Conservation (phyloP, 2,797 vertebrate species). For the Coregonus ussuriensis region DNA sequence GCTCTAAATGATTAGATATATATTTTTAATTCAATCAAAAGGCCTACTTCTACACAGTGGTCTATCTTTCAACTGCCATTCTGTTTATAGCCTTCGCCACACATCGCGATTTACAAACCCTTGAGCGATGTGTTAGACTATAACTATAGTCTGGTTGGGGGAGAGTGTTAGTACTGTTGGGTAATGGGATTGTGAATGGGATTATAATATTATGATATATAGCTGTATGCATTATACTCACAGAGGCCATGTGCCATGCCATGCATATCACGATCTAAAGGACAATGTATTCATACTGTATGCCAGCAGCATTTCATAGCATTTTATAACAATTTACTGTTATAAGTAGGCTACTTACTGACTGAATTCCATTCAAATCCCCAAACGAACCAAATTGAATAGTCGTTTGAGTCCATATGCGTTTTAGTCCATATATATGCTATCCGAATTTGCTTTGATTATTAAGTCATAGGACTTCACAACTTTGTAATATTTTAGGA, state of each 20-base stretch:
- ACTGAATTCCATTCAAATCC: background rate
- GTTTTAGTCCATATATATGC: background rate
- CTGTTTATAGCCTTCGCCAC: slow-evolving; percentile 36
- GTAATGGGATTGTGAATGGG: slow-evolving; percentile 74
- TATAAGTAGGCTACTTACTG: background rate
- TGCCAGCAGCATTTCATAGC: background rate
- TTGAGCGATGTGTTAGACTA: slow-evolving; percentile 56
- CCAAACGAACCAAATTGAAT: background rate
- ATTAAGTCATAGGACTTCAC: background rate
- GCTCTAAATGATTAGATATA: background rate
- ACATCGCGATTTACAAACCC: slow-evolving; percentile 44
- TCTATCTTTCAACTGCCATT: slow-evolving; percentile 42
- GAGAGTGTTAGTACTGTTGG: slow-evolving; percentile 80
- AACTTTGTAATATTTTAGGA: background rate
- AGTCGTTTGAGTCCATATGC: too few species aligned
- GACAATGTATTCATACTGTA: slow-evolving; percentile 27
- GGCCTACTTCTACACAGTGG: slow-evolving; percentile 46
- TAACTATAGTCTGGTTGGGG: slow-evolving; percentile 73
- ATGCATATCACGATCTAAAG: slow-evolving; percentile 50
- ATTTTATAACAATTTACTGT: background rate
- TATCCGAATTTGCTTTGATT: background rate
- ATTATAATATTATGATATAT: slow-evolving; percentile 81
- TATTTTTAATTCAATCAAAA: slow-evolving; percentile 25
- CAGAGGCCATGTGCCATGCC: slow-evolving; percentile 60
- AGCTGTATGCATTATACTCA: slow-evolving; percentile 63